Conservation (phyloP, 37 sponge, comb jelly and placozoan genomes). For the Aplysina aerophoba region DNA sequence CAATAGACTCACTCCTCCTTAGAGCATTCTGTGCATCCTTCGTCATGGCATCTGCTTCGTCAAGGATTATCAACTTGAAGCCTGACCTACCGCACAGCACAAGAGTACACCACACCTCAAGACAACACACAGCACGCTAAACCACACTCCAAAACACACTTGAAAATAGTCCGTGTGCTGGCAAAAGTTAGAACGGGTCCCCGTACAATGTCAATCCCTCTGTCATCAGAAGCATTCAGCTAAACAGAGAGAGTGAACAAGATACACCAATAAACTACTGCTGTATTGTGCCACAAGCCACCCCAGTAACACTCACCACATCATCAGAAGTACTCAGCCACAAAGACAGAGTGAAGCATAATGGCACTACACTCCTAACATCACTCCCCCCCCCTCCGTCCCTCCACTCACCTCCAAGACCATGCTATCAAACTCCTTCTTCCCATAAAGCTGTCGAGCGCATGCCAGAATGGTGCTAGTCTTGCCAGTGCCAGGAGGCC, state of each 20-base stretch:
- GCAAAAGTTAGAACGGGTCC: conserved; percentile 93
- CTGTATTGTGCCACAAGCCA: neutral
- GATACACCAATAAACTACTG: neutral
- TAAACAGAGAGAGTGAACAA: conserved; percentile 9
- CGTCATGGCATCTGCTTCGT: conserved; percentile 99
- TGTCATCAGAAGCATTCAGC: conserved; percentile 98
- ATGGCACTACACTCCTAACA: neutral
- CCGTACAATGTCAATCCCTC: conserved; percentile 98
- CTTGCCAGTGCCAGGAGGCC: conserved; percentile 99
- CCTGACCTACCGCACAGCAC: conserved; percentile 56
- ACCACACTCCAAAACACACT: conserved; percentile 44
- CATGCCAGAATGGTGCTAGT: conserved; percentile 97
- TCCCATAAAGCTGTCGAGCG: conserved; percentile 80
- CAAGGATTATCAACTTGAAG: conserved; percentile 94
- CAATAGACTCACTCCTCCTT: conserved; percentile 64
- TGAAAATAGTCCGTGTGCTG: conserved; percentile 91
- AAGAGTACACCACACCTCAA: neutral
- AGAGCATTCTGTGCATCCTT: conserved; percentile 99
- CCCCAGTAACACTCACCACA: neutral
- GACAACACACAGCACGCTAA: neutral
- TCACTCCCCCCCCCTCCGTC: neutral
- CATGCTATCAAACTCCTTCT: conserved; percentile 87
- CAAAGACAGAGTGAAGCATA: neutral
- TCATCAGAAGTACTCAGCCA: neutral
- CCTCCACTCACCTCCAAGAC: conserved; percentile 80